Evolutionary conservation across 2,113 vertebrate genomes (phyloP), one percentile per base, ranked within the genome.

Genomic region (Jacana jacana): DNA sequence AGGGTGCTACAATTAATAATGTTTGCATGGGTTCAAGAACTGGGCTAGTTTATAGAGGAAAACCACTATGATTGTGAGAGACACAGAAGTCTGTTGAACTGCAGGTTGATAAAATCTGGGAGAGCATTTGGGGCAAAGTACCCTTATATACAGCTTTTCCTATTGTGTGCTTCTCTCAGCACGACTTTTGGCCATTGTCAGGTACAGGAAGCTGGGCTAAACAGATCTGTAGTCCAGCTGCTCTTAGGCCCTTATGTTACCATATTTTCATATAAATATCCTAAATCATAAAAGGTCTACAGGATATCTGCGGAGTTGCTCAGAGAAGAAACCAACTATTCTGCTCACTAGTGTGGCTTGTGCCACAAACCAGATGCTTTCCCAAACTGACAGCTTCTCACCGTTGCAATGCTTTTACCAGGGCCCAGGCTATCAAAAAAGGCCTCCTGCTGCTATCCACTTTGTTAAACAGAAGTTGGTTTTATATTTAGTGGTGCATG

Each of bases 401-500:
- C 73, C 33, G 7, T 89, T 91, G 39, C 92, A 92, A 39, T 4
- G 11, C 33, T 85, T 46, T 81, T 95, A 76, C 68, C 69, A 90
- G 88, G 83, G 86, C 64, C 65, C 76, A 81, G 92, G 91, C 88
- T 82, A 79, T 76, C 89, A 83, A 88, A 83, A 92, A 52, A 54
- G 91, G 76, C 78, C 84, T 93, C 97, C 68, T 49, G 96, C 96
- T 97, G 97, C 91, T 96, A 83, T 91, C 84, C 91, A 88, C 97
- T 98, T 98, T 93, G 94, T 96, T 97, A 97, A 97, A 97, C 92
- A 98, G 96, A 96, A 97, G 95, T 78, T 98, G 95, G 87, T 89
- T 98, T 98, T 97, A 87, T 95, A 92, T 98, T 98, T 97, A 98
- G 97, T 91, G 89, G 96, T 96, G 93, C 92, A 85, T 94, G 87